These are phyloP conservation scores for Spicauda simplicius DNA, from an alignment of 2,888 invertebrate species.

Conservation along the genomic window DNA sequence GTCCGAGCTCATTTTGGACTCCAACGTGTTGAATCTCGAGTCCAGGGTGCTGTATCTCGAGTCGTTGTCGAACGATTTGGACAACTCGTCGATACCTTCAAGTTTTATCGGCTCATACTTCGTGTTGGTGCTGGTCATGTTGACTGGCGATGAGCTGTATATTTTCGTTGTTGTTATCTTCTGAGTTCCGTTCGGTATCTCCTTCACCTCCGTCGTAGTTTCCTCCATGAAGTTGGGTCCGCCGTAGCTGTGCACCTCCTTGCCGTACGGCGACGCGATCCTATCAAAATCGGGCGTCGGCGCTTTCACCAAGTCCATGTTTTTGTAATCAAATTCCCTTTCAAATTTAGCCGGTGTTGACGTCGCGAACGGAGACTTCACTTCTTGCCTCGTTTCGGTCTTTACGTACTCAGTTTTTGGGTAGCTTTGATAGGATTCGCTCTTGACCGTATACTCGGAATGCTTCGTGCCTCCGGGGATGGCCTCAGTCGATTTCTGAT, in stretches of 20 bases:
- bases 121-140: conserved; percentile 76
- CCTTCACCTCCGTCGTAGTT: conserved; percentile 81
- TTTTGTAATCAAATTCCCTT: conserved; percentile 52
- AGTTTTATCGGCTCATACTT: conserved; percentile 78
- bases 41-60: conserved; percentile 77
- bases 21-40: conserved; percentile 74
- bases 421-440: conserved; percentile 73
- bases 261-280: conserved; percentile 74
- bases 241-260: conserved; percentile 68
- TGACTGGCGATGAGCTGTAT: conserved; percentile 83
- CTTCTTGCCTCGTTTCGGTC: conserved; percentile 64
- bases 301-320: conserved; percentile 70
- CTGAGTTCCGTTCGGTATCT: conserved; percentile 82
- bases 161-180: conserved; percentile 85
- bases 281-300: conserved; percentile 74
- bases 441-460: conserved; percentile 70
- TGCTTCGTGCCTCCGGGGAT: conserved; percentile 77
- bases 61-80: conserved; percentile 81
- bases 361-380: conserved; percentile 70
- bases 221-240: conserved; percentile 79
- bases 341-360: conserved; percentile 73
- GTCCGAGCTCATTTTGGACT: conserved; percentile 77
- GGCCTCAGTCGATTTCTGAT: conserved; percentile 73
- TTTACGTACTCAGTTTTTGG: conserved; percentile 71
- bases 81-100: conserved; percentile 81